Conservation (phyloP, 2,113 vertebrate genomes). For the Calyptomena viridis region DNA sequence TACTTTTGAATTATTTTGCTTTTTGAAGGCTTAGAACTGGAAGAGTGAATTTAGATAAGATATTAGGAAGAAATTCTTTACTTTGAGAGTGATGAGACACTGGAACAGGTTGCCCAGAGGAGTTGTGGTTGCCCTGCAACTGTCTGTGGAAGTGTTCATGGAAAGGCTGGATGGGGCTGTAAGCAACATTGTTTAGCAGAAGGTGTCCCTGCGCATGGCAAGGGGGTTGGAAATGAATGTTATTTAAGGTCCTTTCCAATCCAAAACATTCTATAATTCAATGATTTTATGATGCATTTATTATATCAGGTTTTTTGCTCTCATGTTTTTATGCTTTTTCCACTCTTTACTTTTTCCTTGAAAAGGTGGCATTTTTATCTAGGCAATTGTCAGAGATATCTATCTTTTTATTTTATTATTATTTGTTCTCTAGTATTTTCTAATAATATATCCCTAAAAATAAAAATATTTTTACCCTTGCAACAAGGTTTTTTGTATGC, state of each 20-base stretch:
- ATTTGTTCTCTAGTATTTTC: background rate
- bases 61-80: background rate
- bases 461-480: background rate
- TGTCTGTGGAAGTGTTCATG: background rate
- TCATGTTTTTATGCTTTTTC: background rate
- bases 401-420: background rate
- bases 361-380: background rate
- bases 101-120: background rate
- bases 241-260: background rate
- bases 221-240: rapidly evolving
- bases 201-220: background rate
- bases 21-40: background rate
- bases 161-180: background rate
- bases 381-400: background rate
- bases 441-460: background rate
- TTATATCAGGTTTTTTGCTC: background rate
- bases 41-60: background rate
- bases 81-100: background rate
- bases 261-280: background rate
- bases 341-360: background rate
- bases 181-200: background rate
- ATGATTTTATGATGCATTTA: background rate
- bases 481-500: background rate
- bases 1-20: background rate
- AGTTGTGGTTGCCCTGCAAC: background rate